Conservation (phyloP, 2,113 vertebrate species). For the Scopus umbretta region DNA sequence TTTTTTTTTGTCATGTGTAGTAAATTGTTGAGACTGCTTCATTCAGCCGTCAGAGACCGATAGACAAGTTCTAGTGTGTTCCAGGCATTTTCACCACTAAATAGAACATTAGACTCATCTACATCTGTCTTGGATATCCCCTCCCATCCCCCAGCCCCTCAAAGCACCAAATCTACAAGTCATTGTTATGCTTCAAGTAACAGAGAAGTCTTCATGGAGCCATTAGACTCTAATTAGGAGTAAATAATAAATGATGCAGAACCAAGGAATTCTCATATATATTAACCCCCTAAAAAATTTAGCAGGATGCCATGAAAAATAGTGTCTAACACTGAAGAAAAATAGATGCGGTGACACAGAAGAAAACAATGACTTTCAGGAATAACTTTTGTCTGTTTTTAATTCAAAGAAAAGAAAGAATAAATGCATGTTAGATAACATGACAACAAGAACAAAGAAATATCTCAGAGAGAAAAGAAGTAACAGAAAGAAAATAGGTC, state of each 20-base stretch:
- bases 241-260: neutral
- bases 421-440: neutral
- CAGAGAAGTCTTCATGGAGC: neutral
- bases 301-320: neutral
- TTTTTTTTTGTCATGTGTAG: neutral
- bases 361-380: neutral
- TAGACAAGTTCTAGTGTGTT: neutral
- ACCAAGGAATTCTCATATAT: neutral
- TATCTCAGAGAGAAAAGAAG: neutral
- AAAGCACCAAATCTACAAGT: neutral
- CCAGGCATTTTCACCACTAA: neutral
- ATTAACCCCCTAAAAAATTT: neutral
- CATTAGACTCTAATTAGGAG: slow-evolving; percentile 10
- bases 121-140: neutral
- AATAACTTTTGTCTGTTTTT: neutral
- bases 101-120: neutral
- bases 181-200: neutral
- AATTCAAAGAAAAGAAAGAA: neutral
- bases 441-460: neutral
- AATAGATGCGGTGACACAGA: neutral
- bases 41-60: neutral
- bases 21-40: neutral
- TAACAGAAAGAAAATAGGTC: slow-evolving; percentile 31
- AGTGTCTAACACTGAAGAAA: neutral
- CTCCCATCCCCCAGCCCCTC: rapidly evolving